These are phyloP conservation scores for Acleris literana DNA, from an alignment of 2,888 invertebrate genomes.

Conservation along the genomic window DNA sequence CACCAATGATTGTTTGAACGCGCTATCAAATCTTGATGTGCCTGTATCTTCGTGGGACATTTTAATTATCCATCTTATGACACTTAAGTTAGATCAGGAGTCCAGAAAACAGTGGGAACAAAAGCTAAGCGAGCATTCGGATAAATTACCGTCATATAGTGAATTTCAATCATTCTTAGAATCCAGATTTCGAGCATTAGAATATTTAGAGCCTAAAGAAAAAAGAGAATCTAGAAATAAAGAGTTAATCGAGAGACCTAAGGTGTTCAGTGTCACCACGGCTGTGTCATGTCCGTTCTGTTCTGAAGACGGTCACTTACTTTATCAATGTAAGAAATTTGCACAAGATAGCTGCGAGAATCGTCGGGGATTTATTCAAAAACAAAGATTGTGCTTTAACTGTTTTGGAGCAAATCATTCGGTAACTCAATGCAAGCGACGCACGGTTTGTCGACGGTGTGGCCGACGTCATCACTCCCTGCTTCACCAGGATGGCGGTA, in stretches of 20 bases:
- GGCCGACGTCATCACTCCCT: slow-evolving; percentile 38
- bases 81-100: slow-evolving; percentile 37
- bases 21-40: slow-evolving; percentile 21
- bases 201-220: slow-evolving; percentile 16
- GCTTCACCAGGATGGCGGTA: slow-evolving; percentile 30
- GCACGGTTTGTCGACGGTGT: slow-evolving; percentile 36
- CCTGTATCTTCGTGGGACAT: slow-evolving; percentile 35
- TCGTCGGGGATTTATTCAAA: slow-evolving; percentile 31
- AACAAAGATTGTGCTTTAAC: slow-evolving; percentile 38
- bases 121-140: slow-evolving; percentile 22
- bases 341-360: slow-evolving; percentile 23
- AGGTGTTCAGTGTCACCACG: slow-evolving; percentile 8
- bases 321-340: slow-evolving; percentile 40
- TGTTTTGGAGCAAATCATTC: slow-evolving; percentile 37
- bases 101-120: slow-evolving; percentile 33
- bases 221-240: neutral
- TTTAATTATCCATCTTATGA: slow-evolving; percentile 29
- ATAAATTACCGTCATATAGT: slow-evolving; percentile 25
- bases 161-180: slow-evolving; percentile 32
- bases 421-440: slow-evolving; percentile 32
- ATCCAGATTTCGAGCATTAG: slow-evolving; percentile 28
- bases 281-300: slow-evolving; percentile 22
- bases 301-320: slow-evolving; percentile 26
- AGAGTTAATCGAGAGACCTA: neutral
- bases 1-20: slow-evolving; percentile 24